These are phyloP conservation scores for Burhinus bistriatus DNA, from an alignment of 2,113 vertebrate genomes.

Conservation along the genomic window DNA sequence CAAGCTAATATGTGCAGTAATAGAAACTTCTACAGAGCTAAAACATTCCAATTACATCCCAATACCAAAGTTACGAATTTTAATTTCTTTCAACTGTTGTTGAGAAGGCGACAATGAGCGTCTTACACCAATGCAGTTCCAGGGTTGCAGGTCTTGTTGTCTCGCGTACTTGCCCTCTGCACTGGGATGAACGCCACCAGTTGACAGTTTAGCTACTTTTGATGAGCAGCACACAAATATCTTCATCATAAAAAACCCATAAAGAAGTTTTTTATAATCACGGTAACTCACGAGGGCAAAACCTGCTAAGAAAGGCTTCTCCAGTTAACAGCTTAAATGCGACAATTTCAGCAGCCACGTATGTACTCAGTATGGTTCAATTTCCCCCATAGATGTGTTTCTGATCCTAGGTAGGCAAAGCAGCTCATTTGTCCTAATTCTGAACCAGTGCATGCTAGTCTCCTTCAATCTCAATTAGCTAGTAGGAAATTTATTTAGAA, in stretches of 20 bases:
- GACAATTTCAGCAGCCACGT: neutral
- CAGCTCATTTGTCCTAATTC: constrained; percentile 62
- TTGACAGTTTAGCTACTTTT: neutral
- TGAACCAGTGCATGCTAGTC: constrained; percentile 49
- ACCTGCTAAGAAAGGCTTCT: neutral
- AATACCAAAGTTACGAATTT: neutral
- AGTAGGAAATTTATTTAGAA: constrained; percentile 77
- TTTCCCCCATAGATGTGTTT: neutral
- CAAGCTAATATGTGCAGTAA: neutral
- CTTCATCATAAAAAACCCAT: neutral
- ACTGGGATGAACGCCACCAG: neutral
- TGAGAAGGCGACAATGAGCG: fast-evolving
- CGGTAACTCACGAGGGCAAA: neutral
- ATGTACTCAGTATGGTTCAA: neutral
- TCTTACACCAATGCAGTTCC: neutral
- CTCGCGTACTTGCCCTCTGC: neutral
- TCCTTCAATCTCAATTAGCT: constrained; percentile 82
- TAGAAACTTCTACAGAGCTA: neutral
- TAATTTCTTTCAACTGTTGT: neutral
- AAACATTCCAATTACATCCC: neutral
- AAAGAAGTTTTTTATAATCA: neutral
- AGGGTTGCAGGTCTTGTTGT: neutral
- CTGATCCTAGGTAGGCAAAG: neutral
- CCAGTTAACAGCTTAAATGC: neutral
- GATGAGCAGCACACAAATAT: neutral